A percentile compares a stretch with the other conserved stretches of the same genome.
These are phyloP conservation scores for Catamblyrhynchus diadema DNA, from an alignment of 2,797 vertebrate species.

Conservation along the genomic window DNA sequence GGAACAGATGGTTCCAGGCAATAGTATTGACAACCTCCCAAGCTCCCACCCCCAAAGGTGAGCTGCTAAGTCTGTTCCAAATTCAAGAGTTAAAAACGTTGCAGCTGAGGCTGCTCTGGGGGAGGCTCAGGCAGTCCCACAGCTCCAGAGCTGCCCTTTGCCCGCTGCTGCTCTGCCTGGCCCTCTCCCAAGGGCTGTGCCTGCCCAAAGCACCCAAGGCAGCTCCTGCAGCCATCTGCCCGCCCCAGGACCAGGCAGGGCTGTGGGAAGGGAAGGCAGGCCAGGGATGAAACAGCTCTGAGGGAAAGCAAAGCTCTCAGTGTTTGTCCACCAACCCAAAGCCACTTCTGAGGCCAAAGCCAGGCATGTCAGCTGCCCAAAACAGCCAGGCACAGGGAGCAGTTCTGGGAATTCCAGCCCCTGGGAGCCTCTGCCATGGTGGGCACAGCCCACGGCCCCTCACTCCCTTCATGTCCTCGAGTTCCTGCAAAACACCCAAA, in stretches of 20 bases:
- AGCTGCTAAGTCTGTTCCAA: slow-evolving; percentile 35
- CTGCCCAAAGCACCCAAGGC: neutral
- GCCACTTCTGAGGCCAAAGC: neutral
- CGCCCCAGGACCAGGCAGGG: fast-evolving
- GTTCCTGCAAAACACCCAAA: neutral
- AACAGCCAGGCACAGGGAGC: neutral
- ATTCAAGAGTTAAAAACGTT: neutral
- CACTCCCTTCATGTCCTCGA: neutral
- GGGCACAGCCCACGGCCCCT: neutral
- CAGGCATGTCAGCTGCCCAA: neutral
- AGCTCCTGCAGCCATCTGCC: neutral
- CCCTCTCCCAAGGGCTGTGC: neutral
- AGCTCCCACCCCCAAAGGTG: slow-evolving; percentile 57
- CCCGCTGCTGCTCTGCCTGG: neutral
- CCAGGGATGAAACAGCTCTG: fast-evolving
- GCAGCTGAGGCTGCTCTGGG: neutral
- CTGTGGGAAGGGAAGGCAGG: neutral
- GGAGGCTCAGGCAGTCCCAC: neutral
- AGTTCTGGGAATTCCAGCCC: neutral
- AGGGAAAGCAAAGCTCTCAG: neutral
- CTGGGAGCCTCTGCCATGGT: fast-evolving
- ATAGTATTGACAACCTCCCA: slow-evolving; percentile 41
- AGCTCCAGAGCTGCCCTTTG: neutral
- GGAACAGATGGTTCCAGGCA: slow-evolving; percentile 55
- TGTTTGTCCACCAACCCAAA: neutral